Conservation (phyloP, 2,113 vertebrate species). For the Pangasianodon hypophthalmus region DNA sequence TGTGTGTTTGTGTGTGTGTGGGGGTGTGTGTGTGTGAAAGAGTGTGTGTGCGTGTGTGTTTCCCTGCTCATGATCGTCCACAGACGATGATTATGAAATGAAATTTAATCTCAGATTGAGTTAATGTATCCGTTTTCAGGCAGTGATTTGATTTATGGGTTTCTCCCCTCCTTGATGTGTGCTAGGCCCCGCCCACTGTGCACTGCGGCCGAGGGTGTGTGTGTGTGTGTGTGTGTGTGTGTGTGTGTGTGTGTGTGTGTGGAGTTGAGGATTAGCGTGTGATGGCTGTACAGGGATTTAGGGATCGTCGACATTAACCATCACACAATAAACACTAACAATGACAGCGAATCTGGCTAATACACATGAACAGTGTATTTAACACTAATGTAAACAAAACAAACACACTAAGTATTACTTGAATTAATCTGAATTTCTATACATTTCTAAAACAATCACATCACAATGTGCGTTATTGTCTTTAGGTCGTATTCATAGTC, state of each 20-base stretch:
- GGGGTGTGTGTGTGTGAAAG: not conserved
- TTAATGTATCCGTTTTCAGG: conserved; percentile 32
- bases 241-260: not conserved
- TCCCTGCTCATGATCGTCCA: not conserved
- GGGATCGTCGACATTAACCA: not conserved
- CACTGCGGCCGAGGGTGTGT: not conserved
- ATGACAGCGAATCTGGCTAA: not conserved
- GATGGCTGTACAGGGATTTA: not conserved
- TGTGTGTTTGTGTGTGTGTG: not conserved
- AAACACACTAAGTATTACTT: not conserved
- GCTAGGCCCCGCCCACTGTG: not conserved
- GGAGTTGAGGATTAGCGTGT: not conserved
- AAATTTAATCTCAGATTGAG: conserved; percentile 38
- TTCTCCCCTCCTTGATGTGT: not conserved
- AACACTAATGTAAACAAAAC: not conserved
- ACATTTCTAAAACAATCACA: not conserved
- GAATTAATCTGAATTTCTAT: not conserved
- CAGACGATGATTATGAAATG: conserved; percentile 27
- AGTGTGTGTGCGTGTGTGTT: not conserved
- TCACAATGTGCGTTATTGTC: not conserved
- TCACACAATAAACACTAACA: not conserved
- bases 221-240: not conserved
- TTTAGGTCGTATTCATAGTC: not conserved
- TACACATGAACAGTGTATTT: not conserved
- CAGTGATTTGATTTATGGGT: conserved; percentile 12